Evolutionary conservation across 2,888 invertebrate species (phyloP), one percentile per base, ranked within the genome.

Genomic region (Aporophyla lueneburgensis): DNA sequence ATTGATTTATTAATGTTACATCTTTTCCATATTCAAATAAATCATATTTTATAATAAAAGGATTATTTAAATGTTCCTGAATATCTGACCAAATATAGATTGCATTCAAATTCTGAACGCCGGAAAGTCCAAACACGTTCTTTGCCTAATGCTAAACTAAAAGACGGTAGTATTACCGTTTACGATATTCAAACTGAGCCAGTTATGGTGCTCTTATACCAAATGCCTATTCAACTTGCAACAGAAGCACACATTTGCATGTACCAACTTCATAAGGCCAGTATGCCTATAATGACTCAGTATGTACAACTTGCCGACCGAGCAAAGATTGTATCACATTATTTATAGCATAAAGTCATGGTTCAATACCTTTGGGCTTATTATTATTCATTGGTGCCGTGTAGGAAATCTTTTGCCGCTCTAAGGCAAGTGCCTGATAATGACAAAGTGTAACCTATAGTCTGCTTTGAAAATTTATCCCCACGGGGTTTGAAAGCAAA

Each of bases 261-360:
- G 80, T 75, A 86, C 83, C 66, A 74, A 83, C 86, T 86, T 87
- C 87, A 87, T 86, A 86, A 83, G 81, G 78, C 84, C 63, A 71
- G 83, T 81, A 71, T 74, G 77, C 74, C 83, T 88, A 87, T 87
- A 89, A 87, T 88, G 84, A 88, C 84, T 89, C 78, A 85, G 87
- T 86, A 84, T 73, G 76, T 83, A 87, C 81, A 83, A 86, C 80
- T 87, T 83, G 84, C 88, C 76, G 87, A 90, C 89, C 89, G 85
- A 90, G 86, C 89, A 88, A 88, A 92, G 94, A 94, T 95, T 90
- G 91, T 93, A 94, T 94, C 94, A 87, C 81, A 89, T 92, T 91
- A 94, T 94, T 94, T 94, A 94, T 94, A 91, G 93, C 92, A 89
- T 91, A 90, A 91, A 93, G 92, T 93, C 92, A 92, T 92, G 92